Evolutionary conservation across 2,797 vertebrate genomes (phyloP).

Genomic region (Chelon labrosus): DNA sequence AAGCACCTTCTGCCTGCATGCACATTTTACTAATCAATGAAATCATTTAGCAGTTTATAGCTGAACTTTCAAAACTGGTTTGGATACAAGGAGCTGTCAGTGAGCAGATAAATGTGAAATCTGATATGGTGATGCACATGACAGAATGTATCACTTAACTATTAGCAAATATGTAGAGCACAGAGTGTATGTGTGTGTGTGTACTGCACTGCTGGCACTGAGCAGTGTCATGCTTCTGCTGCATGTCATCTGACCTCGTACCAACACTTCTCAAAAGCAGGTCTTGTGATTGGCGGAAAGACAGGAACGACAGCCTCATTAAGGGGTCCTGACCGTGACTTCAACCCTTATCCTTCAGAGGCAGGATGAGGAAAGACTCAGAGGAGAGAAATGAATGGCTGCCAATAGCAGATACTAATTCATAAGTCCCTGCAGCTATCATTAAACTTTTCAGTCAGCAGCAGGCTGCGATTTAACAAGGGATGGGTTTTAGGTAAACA

Average conservation of each 20-base stretch:
- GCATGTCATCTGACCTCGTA: slow-evolving; percentile 73
- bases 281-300: slow-evolving; percentile 73
- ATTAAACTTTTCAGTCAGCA: slow-evolving; percentile 81
- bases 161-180: slow-evolving; percentile 41
- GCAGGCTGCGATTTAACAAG: slow-evolving; percentile 69
- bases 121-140: slow-evolving; percentile 61
- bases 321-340: slow-evolving; percentile 76
- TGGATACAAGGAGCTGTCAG: slow-evolving; percentile 56
- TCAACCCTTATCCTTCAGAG: slow-evolving; percentile 77
- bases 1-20: slow-evolving; percentile 2
- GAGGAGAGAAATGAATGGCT: slow-evolving; percentile 62
- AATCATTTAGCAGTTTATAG: slow-evolving; percentile 33
- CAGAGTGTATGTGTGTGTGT: slow-evolving; percentile 26
- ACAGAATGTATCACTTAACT: slow-evolving; percentile 48
- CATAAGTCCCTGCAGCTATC: slow-evolving; percentile 73
- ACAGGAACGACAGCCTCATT: slow-evolving; percentile 55
- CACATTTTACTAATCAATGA: slow-evolving; percentile 32
- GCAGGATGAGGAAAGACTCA: slow-evolving; percentile 56
- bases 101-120: slow-evolving; percentile 51
- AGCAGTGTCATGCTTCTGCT: slow-evolving; percentile 63
- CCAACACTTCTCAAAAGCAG: slow-evolving; percentile 50
- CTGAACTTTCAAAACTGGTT: slow-evolving; percentile 41
- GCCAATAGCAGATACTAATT: slow-evolving; percentile 73
- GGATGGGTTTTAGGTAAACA: slow-evolving; percentile 72
- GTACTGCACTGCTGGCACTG: slow-evolving; percentile 44